Evolutionary conservation across 2,797 vertebrate species (phyloP).

Genomic region (Tenualosa thibaudeaui): DNA sequence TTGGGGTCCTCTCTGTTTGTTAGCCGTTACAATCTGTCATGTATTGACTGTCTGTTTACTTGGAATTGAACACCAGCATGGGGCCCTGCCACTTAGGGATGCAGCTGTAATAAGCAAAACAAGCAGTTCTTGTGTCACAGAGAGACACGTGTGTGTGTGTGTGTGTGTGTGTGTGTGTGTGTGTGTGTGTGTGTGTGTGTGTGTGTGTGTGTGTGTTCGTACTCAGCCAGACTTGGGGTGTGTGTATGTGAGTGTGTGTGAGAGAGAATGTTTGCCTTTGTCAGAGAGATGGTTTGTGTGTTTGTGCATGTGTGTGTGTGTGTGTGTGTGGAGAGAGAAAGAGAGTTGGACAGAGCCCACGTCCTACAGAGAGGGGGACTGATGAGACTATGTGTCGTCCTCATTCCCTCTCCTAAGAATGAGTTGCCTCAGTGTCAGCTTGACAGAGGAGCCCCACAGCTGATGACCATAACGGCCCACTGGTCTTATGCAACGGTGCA

Average conservation of each 20-base stretch:
- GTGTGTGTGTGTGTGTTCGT: not conserved
- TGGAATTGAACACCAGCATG: not conserved
- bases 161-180: not conserved
- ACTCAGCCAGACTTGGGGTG: not conserved
- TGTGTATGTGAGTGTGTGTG: not conserved
- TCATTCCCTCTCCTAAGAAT: not conserved
- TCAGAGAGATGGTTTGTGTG: not conserved
- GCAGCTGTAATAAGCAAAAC: constrained; percentile 15
- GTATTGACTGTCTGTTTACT: not conserved
- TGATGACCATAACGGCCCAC: constrained; percentile 13
- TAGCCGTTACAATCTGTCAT: not conserved
- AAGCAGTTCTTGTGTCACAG: not conserved
- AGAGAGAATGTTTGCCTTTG: not conserved
- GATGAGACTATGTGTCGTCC: not conserved
- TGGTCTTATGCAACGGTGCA: constrained; percentile 19
- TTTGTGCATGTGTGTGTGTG: not conserved
- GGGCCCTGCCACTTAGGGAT: constrained; percentile 1
- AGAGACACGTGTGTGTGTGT: not conserved
- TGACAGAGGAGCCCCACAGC: not conserved
- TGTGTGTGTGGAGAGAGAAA: not conserved
- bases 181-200: constrained; percentile 1
- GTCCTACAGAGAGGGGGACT: not conserved
- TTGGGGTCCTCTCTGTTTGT: not conserved
- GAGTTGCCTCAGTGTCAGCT: not conserved
- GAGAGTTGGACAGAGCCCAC: not conserved